Conservation (phyloP, 1,140 invertebrate species). For the Bacillus rossius region DNA sequence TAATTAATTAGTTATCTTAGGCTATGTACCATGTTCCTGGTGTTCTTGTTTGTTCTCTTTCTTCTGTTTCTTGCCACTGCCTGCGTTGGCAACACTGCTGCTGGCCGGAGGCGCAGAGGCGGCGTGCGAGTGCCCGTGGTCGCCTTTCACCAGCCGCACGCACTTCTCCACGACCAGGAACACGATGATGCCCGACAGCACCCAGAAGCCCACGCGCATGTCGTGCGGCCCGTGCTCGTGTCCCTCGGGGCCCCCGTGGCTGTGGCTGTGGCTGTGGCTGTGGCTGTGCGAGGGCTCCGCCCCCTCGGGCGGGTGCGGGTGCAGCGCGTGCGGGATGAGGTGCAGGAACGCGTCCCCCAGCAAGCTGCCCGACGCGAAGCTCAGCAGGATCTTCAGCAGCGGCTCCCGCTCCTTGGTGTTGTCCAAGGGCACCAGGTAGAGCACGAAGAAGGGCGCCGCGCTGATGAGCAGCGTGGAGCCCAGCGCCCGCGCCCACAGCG, state of each 20-base stretch:
- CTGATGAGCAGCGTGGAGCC: constrained; percentile 90
- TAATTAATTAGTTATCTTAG: no score
- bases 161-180: constrained; percentile 92
- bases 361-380: constrained; percentile 92
- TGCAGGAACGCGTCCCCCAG: constrained; percentile 96
- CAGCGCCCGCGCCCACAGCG: constrained; percentile 74
- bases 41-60: no score
- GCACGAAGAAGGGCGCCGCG: constrained; percentile 86
- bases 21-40: no score
- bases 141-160: constrained; percentile 83
- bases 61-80: constrained; percentile 2
- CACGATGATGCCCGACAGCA: constrained; percentile 83
- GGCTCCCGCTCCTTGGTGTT: constrained; percentile 78
- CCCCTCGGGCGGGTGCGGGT: constrained; percentile 50
- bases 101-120: background rate
- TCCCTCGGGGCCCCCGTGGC: constrained; percentile 41
- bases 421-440: constrained; percentile 91
- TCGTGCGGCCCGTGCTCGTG: constrained; percentile 58
- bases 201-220: constrained; percentile 82
- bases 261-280: constrained; percentile 52
- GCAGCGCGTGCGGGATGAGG: constrained; percentile 90
- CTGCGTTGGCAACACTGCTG: background rate
- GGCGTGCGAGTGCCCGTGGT: constrained; percentile 58
- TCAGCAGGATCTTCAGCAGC: constrained; percentile 81
- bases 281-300: constrained; percentile 45